Evolutionary conservation across 2,113 vertebrate genomes (phyloP), one percentile per base, ranked within the genome.

Genomic region (Takifugu bimaculatus): DNA sequence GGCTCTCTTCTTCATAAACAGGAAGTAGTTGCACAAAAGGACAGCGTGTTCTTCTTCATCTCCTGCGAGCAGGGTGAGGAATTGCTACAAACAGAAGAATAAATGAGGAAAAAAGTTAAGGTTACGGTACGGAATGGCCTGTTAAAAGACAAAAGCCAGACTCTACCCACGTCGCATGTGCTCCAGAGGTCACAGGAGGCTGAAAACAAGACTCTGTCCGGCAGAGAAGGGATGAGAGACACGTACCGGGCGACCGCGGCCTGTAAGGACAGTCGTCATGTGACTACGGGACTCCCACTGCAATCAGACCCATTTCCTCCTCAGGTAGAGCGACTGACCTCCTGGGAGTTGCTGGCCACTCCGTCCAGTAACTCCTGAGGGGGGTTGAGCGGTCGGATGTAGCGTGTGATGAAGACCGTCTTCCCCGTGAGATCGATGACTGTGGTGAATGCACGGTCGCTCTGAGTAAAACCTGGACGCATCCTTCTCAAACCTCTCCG

Each of bases 1-100:
- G 14, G 94, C 90, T 79, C 93, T 95, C 69, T 94, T 98, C 0
- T 92, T 94, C 93, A 98, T 92, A 35, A 80, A 92, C 77, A 99
- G 91, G 64, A 99, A 98, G 79, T 95, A 99, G 85, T 97, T 97
- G 65, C 97, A 99, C 52, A 99, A 74, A 2, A 99, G 86, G 0
- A 97, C 92, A 0, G 95, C 96, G 0, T 99, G 97, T 60, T 99
- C 96, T 62, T 98, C 96, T 80, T 98, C 95, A 13, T 97, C 95
- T 52, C 97, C 97, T 2, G 95, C 94, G 45, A 98, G 87, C 54
- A 99, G 91, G n/a, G 92, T 91, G 52, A 99, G 93, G 87, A 99
- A 98, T 94, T 98, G 94, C 96, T 99, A 13, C 13, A 6, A 53
- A 15, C 63, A 73, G 77, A 6, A 74, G 50, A 13, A 2, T 64